Percentiles rank a stretch among this genome's conserved stretches.
Evolutionary conservation across 2,888 invertebrate species (phyloP).

Genomic region (Orchesella flavescens): DNA sequence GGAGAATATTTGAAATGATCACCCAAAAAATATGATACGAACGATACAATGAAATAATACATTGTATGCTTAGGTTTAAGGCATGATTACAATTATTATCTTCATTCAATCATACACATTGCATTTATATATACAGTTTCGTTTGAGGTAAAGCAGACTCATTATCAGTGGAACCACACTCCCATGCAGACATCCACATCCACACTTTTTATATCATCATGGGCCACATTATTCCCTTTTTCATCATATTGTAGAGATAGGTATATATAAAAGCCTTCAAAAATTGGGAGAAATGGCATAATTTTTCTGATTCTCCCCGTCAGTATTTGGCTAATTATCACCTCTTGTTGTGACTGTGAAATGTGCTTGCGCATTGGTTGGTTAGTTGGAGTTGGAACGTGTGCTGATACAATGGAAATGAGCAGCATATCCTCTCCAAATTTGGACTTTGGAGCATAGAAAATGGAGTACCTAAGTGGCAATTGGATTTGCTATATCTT

Average conservation of each 20-base stretch:
- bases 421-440: no score
- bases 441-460: no score
- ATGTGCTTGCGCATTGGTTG: not conserved
- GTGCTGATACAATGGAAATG: no score
- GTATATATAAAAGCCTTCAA: not conserved
- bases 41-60: no score
- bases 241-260: no score
- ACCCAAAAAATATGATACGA: slow-evolving; percentile 12
- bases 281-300: not conserved
- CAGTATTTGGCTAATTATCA: slow-evolving; percentile 42
- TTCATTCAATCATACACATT: slow-evolving; percentile 21
- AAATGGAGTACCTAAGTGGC: not conserved
- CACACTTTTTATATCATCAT: slow-evolving; percentile 1
- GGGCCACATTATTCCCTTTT: not conserved
- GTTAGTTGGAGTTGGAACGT: no score
- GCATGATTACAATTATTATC: slow-evolving; percentile 27
- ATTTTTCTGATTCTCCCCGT: not conserved
- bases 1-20: not conserved
- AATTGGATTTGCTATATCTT: not conserved
- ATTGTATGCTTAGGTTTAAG: not conserved
- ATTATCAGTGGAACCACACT: slow-evolving; percentile 23
- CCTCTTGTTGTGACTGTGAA: slow-evolving; percentile 21
- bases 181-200: slow-evolving; percentile 35
- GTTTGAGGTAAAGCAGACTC: not conserved
- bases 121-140: not conserved